Evolutionary conservation across 2,797 vertebrate genomes (phyloP).

Genomic region (Limosa lapponica): DNA sequence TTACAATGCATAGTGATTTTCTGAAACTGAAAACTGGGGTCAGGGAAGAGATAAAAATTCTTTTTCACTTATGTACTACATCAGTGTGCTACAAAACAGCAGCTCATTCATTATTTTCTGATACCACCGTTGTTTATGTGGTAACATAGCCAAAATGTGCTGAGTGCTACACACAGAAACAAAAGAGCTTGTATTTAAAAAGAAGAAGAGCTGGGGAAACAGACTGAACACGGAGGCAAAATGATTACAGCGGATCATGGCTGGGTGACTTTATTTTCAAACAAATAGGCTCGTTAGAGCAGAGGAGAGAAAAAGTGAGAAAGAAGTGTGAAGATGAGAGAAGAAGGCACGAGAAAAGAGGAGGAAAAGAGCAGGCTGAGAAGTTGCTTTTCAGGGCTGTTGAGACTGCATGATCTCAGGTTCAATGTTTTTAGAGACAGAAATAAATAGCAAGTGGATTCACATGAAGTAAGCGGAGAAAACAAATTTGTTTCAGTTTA

Average conservation of each 20-base stretch:
- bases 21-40: background rate
- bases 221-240: background rate
- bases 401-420: background rate
- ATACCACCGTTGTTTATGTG: background rate
- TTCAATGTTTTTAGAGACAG: background rate
- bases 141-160: background rate
- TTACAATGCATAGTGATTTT: background rate
- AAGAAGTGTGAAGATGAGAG: background rate
- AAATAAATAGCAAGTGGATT: background rate
- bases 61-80: background rate
- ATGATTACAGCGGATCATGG: background rate
- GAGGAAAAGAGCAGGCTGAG: background rate
- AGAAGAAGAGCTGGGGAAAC: background rate
- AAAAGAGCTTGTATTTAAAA: background rate
- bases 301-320: background rate
- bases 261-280: background rate
- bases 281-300: background rate
- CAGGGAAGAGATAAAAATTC: background rate
- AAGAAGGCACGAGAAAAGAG: background rate
- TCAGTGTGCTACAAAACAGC: background rate
- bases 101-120: constrained; percentile 9
- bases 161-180: background rate
- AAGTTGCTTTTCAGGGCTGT: background rate
- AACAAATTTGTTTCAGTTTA: background rate
- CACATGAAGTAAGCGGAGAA: background rate